Evolutionary conservation across 2,113 vertebrate genomes (phyloP).

Genomic region (Psittacara wagleri): DNA sequence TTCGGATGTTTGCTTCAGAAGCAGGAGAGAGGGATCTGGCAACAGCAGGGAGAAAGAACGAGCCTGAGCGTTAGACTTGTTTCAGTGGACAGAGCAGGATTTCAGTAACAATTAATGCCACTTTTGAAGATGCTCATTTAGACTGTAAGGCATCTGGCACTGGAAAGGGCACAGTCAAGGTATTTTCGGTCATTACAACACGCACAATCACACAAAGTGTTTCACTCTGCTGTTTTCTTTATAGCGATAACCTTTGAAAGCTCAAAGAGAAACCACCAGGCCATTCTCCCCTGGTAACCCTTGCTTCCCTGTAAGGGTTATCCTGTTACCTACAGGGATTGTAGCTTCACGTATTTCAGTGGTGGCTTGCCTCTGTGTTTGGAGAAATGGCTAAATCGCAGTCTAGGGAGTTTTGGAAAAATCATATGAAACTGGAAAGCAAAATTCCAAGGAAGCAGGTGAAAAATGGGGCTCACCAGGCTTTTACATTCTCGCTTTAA

Average conservation of each 20-base stretch:
- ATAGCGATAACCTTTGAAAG: background rate
- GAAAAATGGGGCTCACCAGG: background rate
- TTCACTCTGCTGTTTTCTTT: background rate
- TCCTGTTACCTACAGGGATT: background rate
- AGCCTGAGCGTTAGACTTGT: background rate
- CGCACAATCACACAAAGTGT: background rate
- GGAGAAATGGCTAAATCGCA: background rate
- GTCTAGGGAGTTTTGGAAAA: background rate
- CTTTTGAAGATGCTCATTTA: background rate
- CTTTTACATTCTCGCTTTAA: background rate
- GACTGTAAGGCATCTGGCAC: background rate
- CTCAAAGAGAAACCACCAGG: background rate
- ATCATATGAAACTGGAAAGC: background rate
- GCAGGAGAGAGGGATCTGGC: background rate
- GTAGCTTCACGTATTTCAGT: background rate
- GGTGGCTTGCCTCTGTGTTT: background rate
- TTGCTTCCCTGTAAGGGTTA: background rate
- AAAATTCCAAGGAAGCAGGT: background rate
- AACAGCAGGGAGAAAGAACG: background rate
- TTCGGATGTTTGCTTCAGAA: background rate
- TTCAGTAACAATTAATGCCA: conserved; percentile 5
- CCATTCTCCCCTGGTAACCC: background rate
- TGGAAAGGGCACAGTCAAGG: background rate
- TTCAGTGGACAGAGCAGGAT: background rate
- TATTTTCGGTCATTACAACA: background rate